Base-by-base conservation (phyloP, 2,888 invertebrate genomes). In the Macroteleia sp. region DNA sequence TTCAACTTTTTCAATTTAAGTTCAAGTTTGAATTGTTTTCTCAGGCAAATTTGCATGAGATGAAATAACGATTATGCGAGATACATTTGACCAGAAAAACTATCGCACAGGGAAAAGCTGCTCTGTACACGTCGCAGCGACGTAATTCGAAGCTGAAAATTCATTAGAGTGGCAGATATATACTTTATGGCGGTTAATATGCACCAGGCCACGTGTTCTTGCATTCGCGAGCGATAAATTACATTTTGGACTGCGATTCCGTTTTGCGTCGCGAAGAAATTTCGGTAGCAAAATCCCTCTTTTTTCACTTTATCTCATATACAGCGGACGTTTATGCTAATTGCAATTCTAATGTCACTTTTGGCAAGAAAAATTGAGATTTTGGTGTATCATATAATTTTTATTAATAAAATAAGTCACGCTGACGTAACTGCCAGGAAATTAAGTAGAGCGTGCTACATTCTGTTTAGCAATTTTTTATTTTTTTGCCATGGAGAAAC, bases 131-230 rank as follows among this genome's bases (percentile, higher is more conserved):
- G 8, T 22, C 9, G 6, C 46, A 12, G 19, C 19, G 41, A 19
- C 20, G 44, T 70, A 62, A 71, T 62, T 62, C 56, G 32, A 62
- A 62, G 48, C 17, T 17, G 56, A 48, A 62, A 71, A 62, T 71
- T 62, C 71, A 71, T 71, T 62, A 62, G 54, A 54, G 39, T 48
- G 62, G 17, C 48, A 44, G 56, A 56, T 71, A 56, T 62, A 54
- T 56, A 62, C 41, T 71, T 71, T 71, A 71, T 71, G 62, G 62
- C 48, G 62, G 62, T 48, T 44, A 71, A 71, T 71, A 62, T 56
- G 62, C 56, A 12, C 12, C 41, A 16, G 17, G 12, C 25, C 32
- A 54, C 62, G 54, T 44, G 70, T 52, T 42, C 36, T 17, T 32
- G 59, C 61, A 52, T 46, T 30, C 42, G 48, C 61, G 44, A 19